Base-by-base conservation (phyloP, 2,113 vertebrate genomes). In the Daphoenositta chrysoptera region DNA sequence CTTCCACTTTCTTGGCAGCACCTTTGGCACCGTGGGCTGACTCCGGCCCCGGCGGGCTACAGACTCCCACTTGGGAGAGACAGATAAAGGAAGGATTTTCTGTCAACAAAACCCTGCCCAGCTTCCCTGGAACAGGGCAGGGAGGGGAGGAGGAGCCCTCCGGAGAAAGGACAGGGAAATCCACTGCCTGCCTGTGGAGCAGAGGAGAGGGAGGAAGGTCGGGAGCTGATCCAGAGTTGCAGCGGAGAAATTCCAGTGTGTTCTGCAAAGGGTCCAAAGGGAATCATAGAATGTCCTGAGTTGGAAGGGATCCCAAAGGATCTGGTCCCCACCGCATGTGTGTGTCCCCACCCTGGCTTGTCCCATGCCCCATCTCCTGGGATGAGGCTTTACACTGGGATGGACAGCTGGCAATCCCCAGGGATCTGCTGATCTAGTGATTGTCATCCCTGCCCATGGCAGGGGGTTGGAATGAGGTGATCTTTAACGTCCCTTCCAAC, bases 1-100 rank as follows among this genome's bases (percentile, higher is more conserved):
- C 88, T 76, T 81, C 93, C 81, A 95, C 89, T 82, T 92, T 97
- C 94, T 96, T 97, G 97, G 97, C 90, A 97, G 70, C 11, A 77
- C 44, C 83, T 83, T 89, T 87, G 93, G 94, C 86, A 95, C 66
- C 15, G 7, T 20, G 12, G 88, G 81, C 48, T 96, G 90, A 95
- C 96, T 93, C 53, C 2, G 24, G 78, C 83, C 90, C 94, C 33
- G 18, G 79, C 45, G 20, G 92, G 93, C 93, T 93, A 81, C 26
- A 27, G 75, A 28, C 93, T 95, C 96, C 96, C 94, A 89, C 94
- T 88, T 57, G n/a, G 61, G 91, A 89, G 94, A 94, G 91, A 84
- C 83, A 96, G 94, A 97, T 97, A 97, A 97, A 95, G 83, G 70
- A 85, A 94, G 68, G 68, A 40, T 90, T 96, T 95, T 86, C 60